Percentiles rank a stretch among this genome's conserved stretches.
phyloP scores from a whole-genome alignment of 2,113 vertebrate genomes.

The Coreoperca whiteheadi region DNA sequence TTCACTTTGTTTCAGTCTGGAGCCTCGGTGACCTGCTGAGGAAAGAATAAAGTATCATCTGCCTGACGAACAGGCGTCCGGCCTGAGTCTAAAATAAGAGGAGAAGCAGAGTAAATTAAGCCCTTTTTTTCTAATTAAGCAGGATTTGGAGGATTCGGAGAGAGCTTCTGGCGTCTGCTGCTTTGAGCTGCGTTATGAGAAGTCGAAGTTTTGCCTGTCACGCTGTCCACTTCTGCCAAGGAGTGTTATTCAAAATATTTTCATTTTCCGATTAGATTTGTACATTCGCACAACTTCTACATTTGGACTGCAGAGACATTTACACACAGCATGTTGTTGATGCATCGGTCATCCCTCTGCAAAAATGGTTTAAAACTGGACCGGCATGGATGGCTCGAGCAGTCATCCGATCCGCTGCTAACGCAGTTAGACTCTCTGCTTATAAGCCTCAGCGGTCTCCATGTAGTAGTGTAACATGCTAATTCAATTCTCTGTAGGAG shows the following conservation, averaged over 20 bases:
- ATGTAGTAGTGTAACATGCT: slow-evolving; percentile 32
- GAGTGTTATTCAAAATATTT: background rate
- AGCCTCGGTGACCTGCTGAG: slow-evolving; percentile 54
- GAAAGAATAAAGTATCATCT: slow-evolving; percentile 28
- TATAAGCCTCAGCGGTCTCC: slow-evolving; percentile 2
- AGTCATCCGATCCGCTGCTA: slow-evolving; percentile 25
- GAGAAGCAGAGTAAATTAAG: background rate
- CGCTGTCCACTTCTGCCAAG: background rate
- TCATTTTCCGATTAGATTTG: background rate
- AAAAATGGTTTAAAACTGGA: background rate
- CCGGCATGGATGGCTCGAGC: background rate
- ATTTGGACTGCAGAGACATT: background rate
- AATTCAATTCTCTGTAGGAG: slow-evolving; percentile 51
- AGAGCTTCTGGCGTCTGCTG: background rate
- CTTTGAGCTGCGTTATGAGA: background rate
- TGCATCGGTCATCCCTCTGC: background rate
- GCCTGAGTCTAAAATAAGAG: background rate
- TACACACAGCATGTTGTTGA: background rate
- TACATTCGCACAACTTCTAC: background rate
- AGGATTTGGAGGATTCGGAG: background rate
- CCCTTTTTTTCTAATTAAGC: background rate
- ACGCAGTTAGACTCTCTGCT: slow-evolving; percentile 44
- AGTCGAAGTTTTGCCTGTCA: background rate
- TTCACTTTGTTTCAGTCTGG: slow-evolving; percentile 47
- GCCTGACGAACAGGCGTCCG: slow-evolving; percentile 10